phyloP scores from a whole-genome alignment of 2,113 vertebrate species.

The Paramisgurnus dabryanus region DNA sequence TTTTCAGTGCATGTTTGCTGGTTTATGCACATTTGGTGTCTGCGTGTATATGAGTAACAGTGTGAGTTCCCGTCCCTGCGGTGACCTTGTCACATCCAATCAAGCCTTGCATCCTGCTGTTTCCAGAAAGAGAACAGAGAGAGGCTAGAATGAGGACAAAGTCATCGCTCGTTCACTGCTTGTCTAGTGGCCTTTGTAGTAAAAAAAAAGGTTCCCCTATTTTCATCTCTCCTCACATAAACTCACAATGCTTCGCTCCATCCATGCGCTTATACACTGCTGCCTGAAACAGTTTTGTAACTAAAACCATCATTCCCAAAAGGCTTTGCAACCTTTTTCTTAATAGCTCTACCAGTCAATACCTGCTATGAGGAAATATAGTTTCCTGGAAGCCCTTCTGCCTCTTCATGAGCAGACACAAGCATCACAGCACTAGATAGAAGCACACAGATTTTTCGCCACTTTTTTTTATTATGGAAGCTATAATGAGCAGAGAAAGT shows the following conservation, averaged over 20 bases:
- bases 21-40: conserved; percentile 9
- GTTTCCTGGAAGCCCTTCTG: conserved; percentile 19
- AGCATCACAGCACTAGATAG: background rate
- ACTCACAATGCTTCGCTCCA: background rate
- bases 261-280: background rate
- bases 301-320: conserved; percentile 20
- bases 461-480: background rate
- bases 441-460: background rate
- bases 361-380: background rate
- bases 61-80: conserved; percentile 22
- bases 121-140: conserved; percentile 30
- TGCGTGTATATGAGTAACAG: background rate
- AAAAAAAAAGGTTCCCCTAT: background rate
- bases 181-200: conserved; percentile 18
- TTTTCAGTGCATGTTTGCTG: conserved; percentile 1
- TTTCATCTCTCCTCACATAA: conserved; percentile 18
- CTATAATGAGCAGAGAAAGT: background rate
- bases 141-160: conserved; percentile 40
- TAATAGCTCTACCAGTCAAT: conserved; percentile 13
- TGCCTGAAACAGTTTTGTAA: background rate
- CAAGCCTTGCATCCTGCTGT: conserved; percentile 18
- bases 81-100: conserved; percentile 42
- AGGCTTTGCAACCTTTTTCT: conserved; percentile 5
- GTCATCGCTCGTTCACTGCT: conserved; percentile 19
- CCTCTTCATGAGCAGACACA: background rate